Base-by-base conservation (phyloP, 1,140 invertebrate species). In the Anoplophora glabripennis region DNA sequence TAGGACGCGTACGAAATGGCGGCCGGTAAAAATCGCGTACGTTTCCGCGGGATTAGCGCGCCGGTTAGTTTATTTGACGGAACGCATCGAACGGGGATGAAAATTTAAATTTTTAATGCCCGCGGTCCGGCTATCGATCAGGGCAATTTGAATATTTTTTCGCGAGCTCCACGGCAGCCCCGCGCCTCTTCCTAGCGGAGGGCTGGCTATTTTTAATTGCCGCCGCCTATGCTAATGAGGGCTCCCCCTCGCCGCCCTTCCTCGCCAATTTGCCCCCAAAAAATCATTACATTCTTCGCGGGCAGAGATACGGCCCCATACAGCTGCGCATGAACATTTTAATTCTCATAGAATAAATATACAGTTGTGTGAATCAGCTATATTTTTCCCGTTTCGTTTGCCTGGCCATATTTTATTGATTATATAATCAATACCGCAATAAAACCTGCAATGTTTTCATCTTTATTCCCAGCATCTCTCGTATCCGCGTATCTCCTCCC, bases 371-470 rank as follows among this genome's bases (percentile, higher is more conserved):
- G 71, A 70, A 73, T 70, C 70, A 69, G 68, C 70, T 69, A 73
- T 72, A 72, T 73, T 73, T 73, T 73, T 70, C 71, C 65, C 63
- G 66, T 73, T 71, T 70, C 68, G 63, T 67, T 70, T 64, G 66
- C 61, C 63, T 60, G 71, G 71, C 73, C 73, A 76, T 76, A 76
- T 76, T 76, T 76, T 76, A 76, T 76, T 74, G 74, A 76, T 76
- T 76, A 73, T 76, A 76, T 76, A 76, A 76, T 76, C 74, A 76
- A 76, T 76, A 76, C 72, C 74, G 74, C 73, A 76, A 76, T 76
- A 76, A 76, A 75, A 75, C 69, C 74, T 76, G 74, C 73, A 76
- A 75, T 76, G 74, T 76, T 76, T 76, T 76, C 74, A 74, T 75
- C 72, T 74, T 74, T 74, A 74, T 73, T 75, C 59, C 67, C 65